These are phyloP conservation scores for Microcebus griseorufus DNA, from an alignment of 2,113 vertebrate species.

Conservation along the genomic window DNA sequence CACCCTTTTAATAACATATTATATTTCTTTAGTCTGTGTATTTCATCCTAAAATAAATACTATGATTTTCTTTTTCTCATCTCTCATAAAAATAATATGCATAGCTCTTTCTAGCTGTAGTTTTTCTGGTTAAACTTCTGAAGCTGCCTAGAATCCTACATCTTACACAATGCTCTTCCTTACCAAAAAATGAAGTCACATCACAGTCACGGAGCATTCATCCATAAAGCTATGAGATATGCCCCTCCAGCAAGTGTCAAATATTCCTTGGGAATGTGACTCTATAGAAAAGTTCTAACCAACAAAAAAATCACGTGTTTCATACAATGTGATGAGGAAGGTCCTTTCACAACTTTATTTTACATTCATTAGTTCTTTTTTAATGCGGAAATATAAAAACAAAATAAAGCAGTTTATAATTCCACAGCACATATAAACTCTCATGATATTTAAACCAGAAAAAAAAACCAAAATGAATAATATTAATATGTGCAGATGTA, in stretches of 20 bases:
- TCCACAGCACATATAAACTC: background rate
- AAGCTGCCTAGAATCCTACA: background rate
- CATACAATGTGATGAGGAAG: background rate
- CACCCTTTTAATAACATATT: background rate
- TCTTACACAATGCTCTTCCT: background rate
- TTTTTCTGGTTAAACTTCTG: background rate
- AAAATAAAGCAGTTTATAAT: background rate
- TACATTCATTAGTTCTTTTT: background rate
- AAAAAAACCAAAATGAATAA: background rate
- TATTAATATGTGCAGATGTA: background rate
- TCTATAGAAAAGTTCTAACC: background rate
- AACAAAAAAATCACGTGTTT: background rate
- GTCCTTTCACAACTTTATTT: constrained; percentile 2
- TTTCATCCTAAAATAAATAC: constrained; percentile 12
- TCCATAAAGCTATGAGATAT: background rate
- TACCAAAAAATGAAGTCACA: background rate
- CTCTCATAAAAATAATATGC: constrained; percentile 24
- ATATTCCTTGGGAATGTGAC: background rate
- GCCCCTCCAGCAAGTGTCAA: background rate
- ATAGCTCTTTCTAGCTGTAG: background rate
- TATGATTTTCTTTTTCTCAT: background rate
- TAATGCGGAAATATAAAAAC: background rate
- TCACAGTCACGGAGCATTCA: background rate
- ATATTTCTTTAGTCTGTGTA: background rate
- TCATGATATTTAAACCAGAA: background rate